Evolutionary conservation across 2,797 vertebrate genomes (phyloP), one percentile per base, ranked within the genome.

Genomic region (Rhadinocentrus ornatus): DNA sequence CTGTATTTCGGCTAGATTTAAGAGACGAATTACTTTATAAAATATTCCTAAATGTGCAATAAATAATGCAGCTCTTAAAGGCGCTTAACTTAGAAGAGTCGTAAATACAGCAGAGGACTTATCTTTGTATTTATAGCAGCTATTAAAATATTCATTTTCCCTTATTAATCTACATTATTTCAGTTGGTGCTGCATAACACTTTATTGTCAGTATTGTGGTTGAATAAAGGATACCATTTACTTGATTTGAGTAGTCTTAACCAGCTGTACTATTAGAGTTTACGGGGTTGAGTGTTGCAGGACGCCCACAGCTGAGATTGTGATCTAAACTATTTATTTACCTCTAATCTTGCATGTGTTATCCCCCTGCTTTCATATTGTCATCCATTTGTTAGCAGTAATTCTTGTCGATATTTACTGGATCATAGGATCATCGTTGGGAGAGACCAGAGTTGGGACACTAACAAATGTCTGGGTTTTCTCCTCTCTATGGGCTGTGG

Each of bases 401-500:
- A 29, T 32, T 52, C 18, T 48, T 39, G 11, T 26, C 0, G 9
- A 18, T 53, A 26, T 80, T 87, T 92, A 95, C 82, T 92, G 91
- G 65, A 94, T 90, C 90, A 94, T 92, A 3, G 86, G 92, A 1
- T 94, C 93, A 1, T 94, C 93, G 6, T 84, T 87, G 26, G 88
- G 91, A 60, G 92, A 93, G 12, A 66, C 73, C 75, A 93, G 75
- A 44, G 80, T 75, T 0, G 88, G 84, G 62, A 91, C 87, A 0
- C 86, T 77, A 1, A 90, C 93, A 48, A 97, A 97, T 1, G 93
- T 92, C 69, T 97, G 95, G 24, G 92, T 88, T 84, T 97, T 98
- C 46, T 96, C 95, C 16, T 96, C 95, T 2, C 88, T 89, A 57
- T 91, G 80, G 13, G 83, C 71, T 0, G 92, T 62, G 0, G 90